Conservation (phyloP, 2,888 invertebrate genomes). For the Protodeltote pygarga region DNA sequence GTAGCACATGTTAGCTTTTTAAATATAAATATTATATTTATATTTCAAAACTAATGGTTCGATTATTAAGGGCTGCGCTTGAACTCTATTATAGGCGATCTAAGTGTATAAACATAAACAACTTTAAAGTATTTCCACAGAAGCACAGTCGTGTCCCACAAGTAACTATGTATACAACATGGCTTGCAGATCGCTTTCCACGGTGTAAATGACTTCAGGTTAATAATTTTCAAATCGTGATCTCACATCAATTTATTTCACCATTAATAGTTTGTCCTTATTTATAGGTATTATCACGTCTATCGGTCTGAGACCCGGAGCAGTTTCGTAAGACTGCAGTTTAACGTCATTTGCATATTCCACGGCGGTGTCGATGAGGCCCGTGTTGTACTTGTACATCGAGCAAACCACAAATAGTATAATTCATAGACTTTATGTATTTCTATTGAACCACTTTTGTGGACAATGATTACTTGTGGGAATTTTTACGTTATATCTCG, state of each 20-base stretch:
- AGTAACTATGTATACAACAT: conserved; percentile 34
- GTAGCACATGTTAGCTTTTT: no score
- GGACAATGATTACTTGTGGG: conserved; percentile 6
- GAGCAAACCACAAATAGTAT: conserved; percentile 55
- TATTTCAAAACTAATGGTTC: no score
- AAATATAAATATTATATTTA: no score
- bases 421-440: conserved; percentile 44
- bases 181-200: conserved; percentile 62
- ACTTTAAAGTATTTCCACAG: conserved; percentile 14
- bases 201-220: conserved; percentile 69
- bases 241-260: conserved; percentile 81
- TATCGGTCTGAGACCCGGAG: conserved; percentile 64
- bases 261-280: conserved; percentile 81
- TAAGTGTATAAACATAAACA: no score
- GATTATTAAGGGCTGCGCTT: no score
- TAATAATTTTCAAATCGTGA: conserved; percentile 80
- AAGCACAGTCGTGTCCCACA: conserved; percentile 36
- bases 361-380: conserved; percentile 67
- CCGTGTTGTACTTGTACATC: conserved; percentile 57
- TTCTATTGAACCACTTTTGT: conserved; percentile 27
- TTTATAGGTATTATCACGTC: conserved; percentile 81
- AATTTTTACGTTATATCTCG: not conserved
- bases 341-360: conserved; percentile 82
- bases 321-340: conserved; percentile 76
- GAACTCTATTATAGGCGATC: no score